Evolutionary conservation across 1,140 invertebrate genomes (phyloP).

Genomic region (Drosophila sp.): DNA sequence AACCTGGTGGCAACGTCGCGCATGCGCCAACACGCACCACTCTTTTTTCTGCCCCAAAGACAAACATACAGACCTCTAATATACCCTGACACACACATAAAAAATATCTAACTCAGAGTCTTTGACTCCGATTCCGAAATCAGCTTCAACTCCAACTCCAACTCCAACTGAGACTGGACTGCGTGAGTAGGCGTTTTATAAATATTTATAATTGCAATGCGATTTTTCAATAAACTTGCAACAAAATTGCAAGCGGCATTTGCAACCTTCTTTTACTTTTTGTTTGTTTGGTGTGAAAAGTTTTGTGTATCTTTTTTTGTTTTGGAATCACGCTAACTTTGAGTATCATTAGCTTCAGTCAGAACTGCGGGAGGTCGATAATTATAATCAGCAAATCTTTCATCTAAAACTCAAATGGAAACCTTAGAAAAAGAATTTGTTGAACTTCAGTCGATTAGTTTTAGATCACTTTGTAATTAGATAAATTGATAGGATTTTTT

Average conservation of each 20-base stretch:
- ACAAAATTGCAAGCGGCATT: constrained; percentile 40
- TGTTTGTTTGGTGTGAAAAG: constrained; percentile 31
- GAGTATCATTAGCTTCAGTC: constrained; percentile 29
- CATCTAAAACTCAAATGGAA: neutral
- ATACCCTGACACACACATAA: neutral
- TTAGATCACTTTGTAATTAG: too few relatives aligned
- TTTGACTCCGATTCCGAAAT: constrained; percentile 2
- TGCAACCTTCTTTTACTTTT: constrained; percentile 13
- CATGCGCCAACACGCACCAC: constrained; percentile 39
- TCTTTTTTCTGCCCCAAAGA: neutral
- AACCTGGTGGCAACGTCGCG: constrained; percentile 36
- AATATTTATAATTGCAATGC: constrained; percentile 67
- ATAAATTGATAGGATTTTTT: too few relatives aligned
- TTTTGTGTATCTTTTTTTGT: neutral
- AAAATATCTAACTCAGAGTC: constrained; percentile 11
- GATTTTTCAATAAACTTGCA: constrained; percentile 47
- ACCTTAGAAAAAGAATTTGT: too few relatives aligned
- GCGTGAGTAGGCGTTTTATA: constrained; percentile 53
- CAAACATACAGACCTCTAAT: neutral
- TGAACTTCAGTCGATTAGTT: too few relatives aligned
- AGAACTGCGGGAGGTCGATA: constrained; percentile 9
- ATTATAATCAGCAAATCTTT: neutral
- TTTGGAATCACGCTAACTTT: constrained; percentile 9
- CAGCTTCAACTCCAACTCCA: neutral
- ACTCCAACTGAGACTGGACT: neutral